phyloP scores from a whole-genome alignment of 2,797 vertebrate genomes.

The Enteromius anoplus region DNA sequence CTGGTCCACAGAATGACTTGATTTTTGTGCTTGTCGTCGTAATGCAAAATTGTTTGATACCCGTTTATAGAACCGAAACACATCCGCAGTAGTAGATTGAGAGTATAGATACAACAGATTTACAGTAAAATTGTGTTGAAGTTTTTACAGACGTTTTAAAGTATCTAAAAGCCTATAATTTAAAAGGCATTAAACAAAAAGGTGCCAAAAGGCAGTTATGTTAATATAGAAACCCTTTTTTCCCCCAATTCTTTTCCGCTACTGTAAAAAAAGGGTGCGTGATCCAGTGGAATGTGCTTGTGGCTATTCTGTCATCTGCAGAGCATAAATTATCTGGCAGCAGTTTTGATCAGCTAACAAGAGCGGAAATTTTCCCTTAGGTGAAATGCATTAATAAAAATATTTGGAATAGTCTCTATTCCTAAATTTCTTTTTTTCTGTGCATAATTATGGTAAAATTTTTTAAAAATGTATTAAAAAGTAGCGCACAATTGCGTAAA shows the following conservation, averaged over 20 bases:
- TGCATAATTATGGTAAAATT: neutral
- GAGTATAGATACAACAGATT: neutral
- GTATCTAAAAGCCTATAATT: neutral
- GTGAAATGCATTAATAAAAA: neutral
- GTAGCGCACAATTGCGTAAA: neutral
- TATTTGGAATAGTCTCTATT: neutral
- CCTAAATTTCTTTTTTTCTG: neutral
- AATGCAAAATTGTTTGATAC: neutral
- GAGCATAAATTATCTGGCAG: neutral
- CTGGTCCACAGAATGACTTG: neutral
- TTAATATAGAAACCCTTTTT: neutral
- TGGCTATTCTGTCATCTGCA: slow-evolving; percentile 1
- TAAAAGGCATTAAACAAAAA: neutral
- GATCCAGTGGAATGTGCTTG: neutral
- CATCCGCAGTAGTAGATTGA: neutral
- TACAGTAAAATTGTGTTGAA: neutral
- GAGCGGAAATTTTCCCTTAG: neutral
- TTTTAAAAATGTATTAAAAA: neutral
- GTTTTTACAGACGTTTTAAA: neutral
- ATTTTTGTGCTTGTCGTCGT: neutral
- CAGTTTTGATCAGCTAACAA: neutral
- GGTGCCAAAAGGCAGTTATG: neutral
- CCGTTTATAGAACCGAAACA: neutral
- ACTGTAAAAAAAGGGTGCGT: neutral
- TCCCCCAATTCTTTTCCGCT: too few species aligned